Base-by-base conservation (phyloP, 2,113 vertebrate species). In the Dinomys branickii region DNA sequence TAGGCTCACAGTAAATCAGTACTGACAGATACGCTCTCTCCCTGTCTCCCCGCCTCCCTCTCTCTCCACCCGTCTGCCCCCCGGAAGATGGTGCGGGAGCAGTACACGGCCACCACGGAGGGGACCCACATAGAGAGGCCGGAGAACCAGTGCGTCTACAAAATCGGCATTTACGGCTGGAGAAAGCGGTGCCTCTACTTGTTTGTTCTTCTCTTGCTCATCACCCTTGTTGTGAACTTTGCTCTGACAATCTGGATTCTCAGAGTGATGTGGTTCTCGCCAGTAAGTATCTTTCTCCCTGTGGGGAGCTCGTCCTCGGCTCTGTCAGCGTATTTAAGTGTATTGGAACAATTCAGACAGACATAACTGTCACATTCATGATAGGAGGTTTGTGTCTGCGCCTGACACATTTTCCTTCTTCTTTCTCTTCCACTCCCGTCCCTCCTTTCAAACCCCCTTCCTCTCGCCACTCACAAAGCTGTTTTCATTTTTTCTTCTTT, bases 151-250 rank as follows among this genome's bases (percentile, higher is more conserved):
- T 97, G 98, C 78, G 63, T 99, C 98, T 99, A 99, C 98, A 99
- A 98, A 97, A 99, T 99, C 22, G 99, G 99, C 97, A 99, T 99
- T 98, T 99, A 99, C 13, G 99, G 99, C 97, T 99, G 99, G 99
- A 99, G 99, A 98, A 99, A 99, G 96, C 99, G 99, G 69, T 99
- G 99, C 97, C 99, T 99, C 90, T 99, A 99, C 98, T 98, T 99
- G 14, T 99, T 99, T 81, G 99, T 99, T 73, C 99, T 99, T 52
- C 99, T 99, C 93, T 98, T 99, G 91, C 98, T 99, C 94, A 97
- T 99, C 98, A 98, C 99, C 97, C 98, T 99, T 80, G 99, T 99
- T 82, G 99, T 99, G 97, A 99, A 99, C 98, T 98, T 99, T 91
- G 99, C 99, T 95, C 99, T 99, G 91, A 99, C 99, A 75, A 99